Evolutionary conservation across 2,888 invertebrate genomes (phyloP), one percentile per base, ranked within the genome.

Genomic region (Gymnocheta viridis): DNA sequence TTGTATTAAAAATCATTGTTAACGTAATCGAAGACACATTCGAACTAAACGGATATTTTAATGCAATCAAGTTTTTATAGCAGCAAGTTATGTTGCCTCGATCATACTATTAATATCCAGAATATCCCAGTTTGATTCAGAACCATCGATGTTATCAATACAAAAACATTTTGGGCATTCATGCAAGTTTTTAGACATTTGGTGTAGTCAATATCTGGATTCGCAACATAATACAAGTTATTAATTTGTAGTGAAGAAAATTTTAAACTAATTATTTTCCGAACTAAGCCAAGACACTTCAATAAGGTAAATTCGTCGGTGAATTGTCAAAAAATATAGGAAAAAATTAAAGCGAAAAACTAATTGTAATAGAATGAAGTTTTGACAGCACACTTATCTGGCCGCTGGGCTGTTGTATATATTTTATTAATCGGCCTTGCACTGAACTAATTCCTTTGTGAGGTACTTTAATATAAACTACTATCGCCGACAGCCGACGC

Each of bases 101-200:
- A 19, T n/a, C 19, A 19, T 38, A 38, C 35, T 5, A 22, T 60
- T 22, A 60, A 22, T 60, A 35, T 60, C 58, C 35, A 38, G 58
- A 35, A 60, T 35, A 12, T 60, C 58, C 58, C 58, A 60, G 58
- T 60, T 60, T 60, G 22, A 35, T 60, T 60, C 10, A 60, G 35
- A 60, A 60, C 19, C 58, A 17, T 10, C 10, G 17, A 17, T 6
- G 29, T 10, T 17, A 9, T 29, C 2, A 38, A 41, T 41, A 41
- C 0, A 3, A 56, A 56, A 56, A 22, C 17, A 56, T 4, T 4
- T 56, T 56, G 56, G 0, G 17, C 17, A 56, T n/a, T 54, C 54
- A 54, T 54, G 17, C 29, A 29, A 17, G n/a, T 7, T 54, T 54
- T 54, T 0, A 22, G 29, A 9, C 7, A 4, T 29, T 54, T 29